A percentile compares a stretch with the other conserved stretches of the same genome.
Conservation (phyloP, 1,140 invertebrate species). For the Leguminivora glycinivorella region DNA sequence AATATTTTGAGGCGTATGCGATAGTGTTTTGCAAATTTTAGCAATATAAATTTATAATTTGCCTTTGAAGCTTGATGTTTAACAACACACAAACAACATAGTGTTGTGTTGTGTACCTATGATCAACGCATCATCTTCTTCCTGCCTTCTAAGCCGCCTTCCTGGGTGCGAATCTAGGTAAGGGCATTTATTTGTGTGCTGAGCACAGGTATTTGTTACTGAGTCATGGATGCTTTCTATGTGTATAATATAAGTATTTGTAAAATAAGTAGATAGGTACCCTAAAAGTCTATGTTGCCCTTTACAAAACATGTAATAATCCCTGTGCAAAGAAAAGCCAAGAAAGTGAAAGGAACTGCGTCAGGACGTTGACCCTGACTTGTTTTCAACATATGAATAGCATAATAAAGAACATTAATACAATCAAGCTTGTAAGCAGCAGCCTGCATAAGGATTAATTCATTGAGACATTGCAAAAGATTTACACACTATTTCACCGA, state of each 20-base stretch:
- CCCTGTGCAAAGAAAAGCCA: slow-evolving; percentile 8
- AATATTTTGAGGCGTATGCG: background rate
- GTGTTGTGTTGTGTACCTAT: too few species aligned
- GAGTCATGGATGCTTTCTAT: too few species aligned
- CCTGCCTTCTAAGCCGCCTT: too few species aligned
- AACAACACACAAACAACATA: too few species aligned
- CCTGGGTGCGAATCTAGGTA: too few species aligned
- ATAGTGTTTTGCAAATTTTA: background rate
- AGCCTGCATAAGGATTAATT: slow-evolving; percentile 16
- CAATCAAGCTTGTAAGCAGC: background rate
- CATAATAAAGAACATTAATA: background rate
- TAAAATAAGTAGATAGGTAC: too few species aligned
- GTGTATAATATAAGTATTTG: too few species aligned
- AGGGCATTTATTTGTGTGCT: too few species aligned
- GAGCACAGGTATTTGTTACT: too few species aligned
- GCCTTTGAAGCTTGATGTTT: background rate
- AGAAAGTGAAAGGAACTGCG: slow-evolving; percentile 25
- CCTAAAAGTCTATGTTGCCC: background rate
- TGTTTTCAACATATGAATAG: slow-evolving; percentile 21
- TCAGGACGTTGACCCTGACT: slow-evolving; percentile 14
- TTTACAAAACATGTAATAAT: background rate
- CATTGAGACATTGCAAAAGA: background rate
- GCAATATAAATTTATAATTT: background rate
- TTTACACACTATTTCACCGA: background rate
- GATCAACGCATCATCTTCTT: too few species aligned